These are phyloP conservation scores for Chamaetylas fuelleborni DNA, from an alignment of 2,113 vertebrate species.

Conservation along the genomic window DNA sequence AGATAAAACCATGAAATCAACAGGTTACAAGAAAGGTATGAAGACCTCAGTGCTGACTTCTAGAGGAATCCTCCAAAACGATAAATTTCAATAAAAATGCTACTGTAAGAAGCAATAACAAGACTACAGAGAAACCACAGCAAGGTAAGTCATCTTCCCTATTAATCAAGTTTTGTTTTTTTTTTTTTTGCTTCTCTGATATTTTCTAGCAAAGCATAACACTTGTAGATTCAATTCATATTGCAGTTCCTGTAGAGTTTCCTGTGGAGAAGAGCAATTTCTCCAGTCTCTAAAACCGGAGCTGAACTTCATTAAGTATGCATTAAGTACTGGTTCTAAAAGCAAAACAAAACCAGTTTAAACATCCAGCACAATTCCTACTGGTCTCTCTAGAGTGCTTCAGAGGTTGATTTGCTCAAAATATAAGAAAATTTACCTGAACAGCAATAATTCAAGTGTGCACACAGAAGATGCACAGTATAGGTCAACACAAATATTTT, in stretches of 20 bases:
- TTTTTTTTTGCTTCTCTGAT: background rate
- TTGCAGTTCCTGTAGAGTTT: background rate
- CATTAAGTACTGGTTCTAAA: background rate
- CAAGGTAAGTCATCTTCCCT: background rate
- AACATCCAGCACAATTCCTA: background rate
- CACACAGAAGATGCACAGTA: background rate
- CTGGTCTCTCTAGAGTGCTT: background rate
- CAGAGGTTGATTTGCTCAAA: background rate
- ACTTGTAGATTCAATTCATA: background rate
- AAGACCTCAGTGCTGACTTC: background rate
- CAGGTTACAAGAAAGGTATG: background rate
- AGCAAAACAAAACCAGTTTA: background rate
- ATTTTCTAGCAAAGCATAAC: background rate
- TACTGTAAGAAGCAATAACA: background rate
- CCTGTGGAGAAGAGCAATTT: background rate
- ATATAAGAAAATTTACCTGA: background rate
- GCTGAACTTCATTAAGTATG: background rate
- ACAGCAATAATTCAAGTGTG: background rate
- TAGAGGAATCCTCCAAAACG: background rate
- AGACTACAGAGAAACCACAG: background rate
- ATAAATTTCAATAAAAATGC: background rate
- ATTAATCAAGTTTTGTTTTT: background rate
- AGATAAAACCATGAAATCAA: background rate
- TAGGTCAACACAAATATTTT: background rate
- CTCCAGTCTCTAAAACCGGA: background rate